A percentile compares a stretch with the other conserved stretches of the same genome.
These are phyloP conservation scores for Ceratotherium simum DNA, from an alignment of 2,113 vertebrate genomes.

Conservation along the genomic window DNA sequence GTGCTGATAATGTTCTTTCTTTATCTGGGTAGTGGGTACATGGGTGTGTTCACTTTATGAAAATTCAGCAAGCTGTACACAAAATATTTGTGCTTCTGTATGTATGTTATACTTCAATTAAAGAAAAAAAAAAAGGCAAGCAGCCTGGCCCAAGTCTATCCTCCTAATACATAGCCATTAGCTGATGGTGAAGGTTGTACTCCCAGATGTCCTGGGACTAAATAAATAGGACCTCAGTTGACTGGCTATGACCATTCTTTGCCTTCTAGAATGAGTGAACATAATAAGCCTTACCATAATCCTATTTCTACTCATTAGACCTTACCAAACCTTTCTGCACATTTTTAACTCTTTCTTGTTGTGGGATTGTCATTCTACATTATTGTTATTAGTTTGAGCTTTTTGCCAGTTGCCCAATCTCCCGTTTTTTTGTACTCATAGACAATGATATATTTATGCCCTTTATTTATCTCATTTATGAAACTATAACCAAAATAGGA, in stretches of 20 bases:
- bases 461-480: conserved; percentile 42
- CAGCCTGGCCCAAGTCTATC: not conserved
- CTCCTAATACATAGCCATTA: not conserved
- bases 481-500: not conserved
- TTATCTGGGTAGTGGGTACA: not conserved
- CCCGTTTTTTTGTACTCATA: not conserved
- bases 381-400: not conserved
- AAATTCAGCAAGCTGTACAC: not conserved
- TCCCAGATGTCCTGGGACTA: not conserved
- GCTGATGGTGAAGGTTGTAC: not conserved
- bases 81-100: not conserved
- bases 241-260: not conserved
- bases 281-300: not conserved
- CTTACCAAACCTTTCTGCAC: not conserved
- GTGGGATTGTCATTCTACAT: not conserved
- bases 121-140: not conserved
- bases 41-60: not conserved
- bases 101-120: not conserved
- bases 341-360: not conserved
- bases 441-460: not conserved
- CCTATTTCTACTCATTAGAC: not conserved
- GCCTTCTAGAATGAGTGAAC: not conserved
- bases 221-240: not conserved
- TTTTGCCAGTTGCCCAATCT: not conserved
- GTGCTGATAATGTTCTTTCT: not conserved